These are phyloP conservation scores for Chelmon rostratus DNA, from an alignment of 2,797 vertebrate species.

Conservation along the genomic window DNA sequence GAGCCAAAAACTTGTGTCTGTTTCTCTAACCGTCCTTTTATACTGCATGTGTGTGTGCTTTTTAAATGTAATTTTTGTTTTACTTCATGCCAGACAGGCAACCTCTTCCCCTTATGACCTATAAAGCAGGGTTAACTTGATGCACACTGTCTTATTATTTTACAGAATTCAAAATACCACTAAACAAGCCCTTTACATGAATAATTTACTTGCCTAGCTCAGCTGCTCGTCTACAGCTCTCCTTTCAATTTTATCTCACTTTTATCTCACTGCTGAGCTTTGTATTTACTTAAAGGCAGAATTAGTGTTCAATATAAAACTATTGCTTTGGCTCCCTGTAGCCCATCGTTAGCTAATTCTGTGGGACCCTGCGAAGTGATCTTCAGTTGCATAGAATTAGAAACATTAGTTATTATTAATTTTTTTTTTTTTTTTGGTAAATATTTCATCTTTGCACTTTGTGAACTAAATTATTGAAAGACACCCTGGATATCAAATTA, in stretches of 20 bases:
- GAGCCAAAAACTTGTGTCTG: slow-evolving; percentile 19
- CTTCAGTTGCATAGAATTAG: slow-evolving; percentile 1
- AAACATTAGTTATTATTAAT: slow-evolving; percentile 24
- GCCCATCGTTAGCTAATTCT: background rate
- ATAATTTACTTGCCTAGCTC: slow-evolving; percentile 44
- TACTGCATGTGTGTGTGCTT: background rate
- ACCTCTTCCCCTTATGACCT: slow-evolving; percentile 11
- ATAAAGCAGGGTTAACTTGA: slow-evolving; percentile 34
- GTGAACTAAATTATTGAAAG: slow-evolving; percentile 21
- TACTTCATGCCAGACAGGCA: background rate
- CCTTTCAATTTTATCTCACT: slow-evolving; percentile 13
- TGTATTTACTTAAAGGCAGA: slow-evolving; percentile 20
- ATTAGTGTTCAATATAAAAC: slow-evolving; percentile 6
- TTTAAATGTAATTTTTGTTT: background rate
- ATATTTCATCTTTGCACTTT: slow-evolving; percentile 15
- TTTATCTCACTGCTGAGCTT: slow-evolving; percentile 1
- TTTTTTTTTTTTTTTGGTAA: slow-evolving; percentile 14
- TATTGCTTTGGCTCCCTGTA: background rate
- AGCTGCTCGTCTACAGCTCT: background rate
- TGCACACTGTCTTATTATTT: slow-evolving; percentile 16
- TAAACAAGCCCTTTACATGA: slow-evolving; percentile 39
- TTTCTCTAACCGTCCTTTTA: slow-evolving; percentile 17
- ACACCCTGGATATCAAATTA: background rate
- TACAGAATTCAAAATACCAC: slow-evolving; percentile 10
- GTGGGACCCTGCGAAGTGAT: slow-evolving; percentile 13